Evolutionary conservation across 2,113 vertebrate genomes (phyloP).

Genomic region (Pelecanus crispus): DNA sequence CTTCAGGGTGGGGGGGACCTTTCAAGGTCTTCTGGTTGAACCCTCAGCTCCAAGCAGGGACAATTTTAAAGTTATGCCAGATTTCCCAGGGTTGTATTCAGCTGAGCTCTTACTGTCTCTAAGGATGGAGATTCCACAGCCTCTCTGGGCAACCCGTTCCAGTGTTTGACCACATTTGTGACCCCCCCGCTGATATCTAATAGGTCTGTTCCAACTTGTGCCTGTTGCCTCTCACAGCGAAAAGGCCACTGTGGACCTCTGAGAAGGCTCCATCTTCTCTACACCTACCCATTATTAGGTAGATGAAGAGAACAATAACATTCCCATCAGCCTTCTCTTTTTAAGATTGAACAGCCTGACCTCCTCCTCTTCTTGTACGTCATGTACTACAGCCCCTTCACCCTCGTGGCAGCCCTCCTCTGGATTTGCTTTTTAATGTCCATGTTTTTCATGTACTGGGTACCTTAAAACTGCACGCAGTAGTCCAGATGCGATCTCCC

Average conservation of each 20-base stretch:
- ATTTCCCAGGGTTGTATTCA: neutral
- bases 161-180: neutral
- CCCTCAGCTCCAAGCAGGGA: neutral
- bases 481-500: neutral
- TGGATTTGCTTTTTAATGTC: neutral
- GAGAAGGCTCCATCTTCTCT: neutral
- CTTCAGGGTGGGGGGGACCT: neutral
- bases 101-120: neutral
- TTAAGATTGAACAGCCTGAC: neutral
- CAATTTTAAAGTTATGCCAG: neutral
- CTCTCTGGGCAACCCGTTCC: neutral
- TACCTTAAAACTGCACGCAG: neutral
- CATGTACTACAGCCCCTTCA: neutral
- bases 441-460: neutral
- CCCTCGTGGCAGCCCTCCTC: neutral
- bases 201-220: neutral
- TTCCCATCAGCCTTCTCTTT: neutral
- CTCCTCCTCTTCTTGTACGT: neutral
- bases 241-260: neutral
- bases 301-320: neutral
- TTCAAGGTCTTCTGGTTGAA: neutral
- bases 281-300: neutral
- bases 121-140: neutral
- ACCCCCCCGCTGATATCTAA: too few species aligned
- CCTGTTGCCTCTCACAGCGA: neutral